Evolutionary conservation across 2,797 vertebrate species (phyloP), one percentile per base, ranked within the genome.

Genomic region (Lepus townsendii): DNA sequence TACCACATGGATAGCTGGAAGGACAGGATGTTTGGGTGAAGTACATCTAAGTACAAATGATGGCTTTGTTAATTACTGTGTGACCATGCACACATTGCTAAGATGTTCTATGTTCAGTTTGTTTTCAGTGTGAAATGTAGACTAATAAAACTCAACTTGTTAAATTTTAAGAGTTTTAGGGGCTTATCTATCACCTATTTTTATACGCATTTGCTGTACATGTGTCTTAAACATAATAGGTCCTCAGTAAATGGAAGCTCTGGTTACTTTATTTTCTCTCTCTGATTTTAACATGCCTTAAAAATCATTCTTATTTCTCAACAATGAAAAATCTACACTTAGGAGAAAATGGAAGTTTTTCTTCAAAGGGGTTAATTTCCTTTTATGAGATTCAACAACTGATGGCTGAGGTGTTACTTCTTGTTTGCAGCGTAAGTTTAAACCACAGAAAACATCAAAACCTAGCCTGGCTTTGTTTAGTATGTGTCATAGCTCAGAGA

Each of bases 391-490:
- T 78, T 96, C 63, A 95, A 79, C 47, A 66, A 79, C 11, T 90
- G 75, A 71, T 72, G 63, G 71, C 42, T 79, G 27, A 94, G 62
- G 78, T 93, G 78, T 71, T 92, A 85, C 90, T 96, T 96, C 65
- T 87, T 93, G 47, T 91, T 32, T 96, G 32, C 68, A 94, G 65
- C 68, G 5, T 69, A 89, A 95, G 86, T 93, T 95, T 85, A 93
- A 95, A 95, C 72, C 68, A 32, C 42, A 77, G 57, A 78, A 95
- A 95, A 95, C 96, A 96, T 97, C 94, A 97, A 96, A 97, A 78
- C 47, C 38, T 60, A 72, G 42, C 2, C 7, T 63, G 54, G 8
- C 72, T 97, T 97, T 96, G 80, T 88, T 95, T 93, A 68, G 19
- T 17, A 32, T 19, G 3, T 95, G 94, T 90, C 85, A 87, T 83